These are phyloP conservation scores for Hyles vespertilio DNA, from an alignment of 1,140 invertebrate genomes.

Conservation along the genomic window DNA sequence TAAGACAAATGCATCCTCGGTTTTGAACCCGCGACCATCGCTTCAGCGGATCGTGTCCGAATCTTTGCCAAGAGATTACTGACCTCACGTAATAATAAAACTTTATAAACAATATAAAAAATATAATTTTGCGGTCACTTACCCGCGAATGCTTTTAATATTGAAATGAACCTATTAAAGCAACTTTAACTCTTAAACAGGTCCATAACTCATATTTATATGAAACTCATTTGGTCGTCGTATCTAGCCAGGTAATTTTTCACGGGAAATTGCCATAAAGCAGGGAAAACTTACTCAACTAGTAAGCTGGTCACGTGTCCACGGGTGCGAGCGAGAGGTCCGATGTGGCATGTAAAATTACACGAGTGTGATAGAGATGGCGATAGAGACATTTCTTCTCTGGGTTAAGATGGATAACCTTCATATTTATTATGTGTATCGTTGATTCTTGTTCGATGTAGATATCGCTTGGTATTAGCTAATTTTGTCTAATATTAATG, in stretches of 20 bases:
- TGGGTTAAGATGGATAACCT: slow-evolving; percentile 28
- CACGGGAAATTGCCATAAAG: slow-evolving; percentile 37
- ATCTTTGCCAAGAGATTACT: too few relatives aligned
- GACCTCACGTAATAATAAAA: too few relatives aligned
- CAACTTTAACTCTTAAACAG: too few relatives aligned
- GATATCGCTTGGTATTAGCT: too few relatives aligned
- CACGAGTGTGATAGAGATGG: slow-evolving; percentile 15
- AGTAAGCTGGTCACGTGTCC: slow-evolving; percentile 38
- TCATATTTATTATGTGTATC: slow-evolving; percentile 25
- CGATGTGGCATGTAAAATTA: slow-evolving; percentile 10
- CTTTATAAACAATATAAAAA: too few relatives aligned
- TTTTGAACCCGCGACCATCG: too few relatives aligned
- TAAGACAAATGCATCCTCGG: too few relatives aligned
- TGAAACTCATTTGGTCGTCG: slow-evolving; percentile 30
- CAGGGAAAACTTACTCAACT: slow-evolving; percentile 32
- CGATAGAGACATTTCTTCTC: slow-evolving; percentile 24
- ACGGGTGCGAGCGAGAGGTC: slow-evolving; percentile 24
- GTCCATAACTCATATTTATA: not conserved
- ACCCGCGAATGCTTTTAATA: too few relatives aligned
- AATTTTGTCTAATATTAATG: too few relatives aligned
- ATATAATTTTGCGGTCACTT: too few relatives aligned
- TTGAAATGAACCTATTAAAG: too few relatives aligned
- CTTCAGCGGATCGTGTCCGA: too few relatives aligned
- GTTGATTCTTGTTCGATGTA: slow-evolving; percentile 8
- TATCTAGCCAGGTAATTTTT: slow-evolving; percentile 39